phyloP scores from a whole-genome alignment of 2,113 vertebrate species.

The Picathartes gymnocephalus region DNA sequence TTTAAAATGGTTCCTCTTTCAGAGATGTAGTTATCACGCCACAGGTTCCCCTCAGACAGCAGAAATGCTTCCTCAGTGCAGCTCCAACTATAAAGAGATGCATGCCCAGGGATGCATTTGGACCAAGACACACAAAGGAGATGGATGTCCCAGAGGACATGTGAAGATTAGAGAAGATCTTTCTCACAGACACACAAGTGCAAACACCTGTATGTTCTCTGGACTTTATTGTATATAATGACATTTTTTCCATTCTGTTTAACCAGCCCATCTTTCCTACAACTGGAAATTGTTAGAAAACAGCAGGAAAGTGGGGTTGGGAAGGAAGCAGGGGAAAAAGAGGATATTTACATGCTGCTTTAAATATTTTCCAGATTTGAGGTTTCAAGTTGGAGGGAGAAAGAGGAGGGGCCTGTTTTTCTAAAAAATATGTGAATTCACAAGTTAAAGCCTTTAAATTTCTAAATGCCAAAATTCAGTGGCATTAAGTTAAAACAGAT shows the following conservation, averaged over 20 bases:
- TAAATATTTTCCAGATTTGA: slow-evolving; percentile 40
- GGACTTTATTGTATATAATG: neutral
- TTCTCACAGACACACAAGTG: neutral
- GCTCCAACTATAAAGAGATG: neutral
- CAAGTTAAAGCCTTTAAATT: neutral
- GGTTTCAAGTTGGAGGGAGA: neutral
- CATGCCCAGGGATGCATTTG: neutral
- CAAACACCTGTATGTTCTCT: neutral
- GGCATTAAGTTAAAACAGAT: neutral
- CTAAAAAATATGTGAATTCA: neutral
- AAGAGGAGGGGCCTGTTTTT: neutral
- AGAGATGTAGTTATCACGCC: neutral
- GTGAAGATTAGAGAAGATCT: neutral
- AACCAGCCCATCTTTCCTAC: neutral
- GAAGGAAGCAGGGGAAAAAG: neutral
- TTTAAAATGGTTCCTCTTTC: neutral
- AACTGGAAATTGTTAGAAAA: slow-evolving; percentile 31
- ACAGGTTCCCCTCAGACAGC: neutral
- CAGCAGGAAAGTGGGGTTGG: neutral
- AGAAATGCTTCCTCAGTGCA: neutral
- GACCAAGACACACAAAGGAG: neutral
- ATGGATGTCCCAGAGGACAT: neutral
- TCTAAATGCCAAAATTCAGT: neutral
- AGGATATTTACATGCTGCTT: neutral
- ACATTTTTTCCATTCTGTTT: neutral